Conservation (phyloP, 2,888 invertebrate genomes). For the Desoria tigrina region DNA sequence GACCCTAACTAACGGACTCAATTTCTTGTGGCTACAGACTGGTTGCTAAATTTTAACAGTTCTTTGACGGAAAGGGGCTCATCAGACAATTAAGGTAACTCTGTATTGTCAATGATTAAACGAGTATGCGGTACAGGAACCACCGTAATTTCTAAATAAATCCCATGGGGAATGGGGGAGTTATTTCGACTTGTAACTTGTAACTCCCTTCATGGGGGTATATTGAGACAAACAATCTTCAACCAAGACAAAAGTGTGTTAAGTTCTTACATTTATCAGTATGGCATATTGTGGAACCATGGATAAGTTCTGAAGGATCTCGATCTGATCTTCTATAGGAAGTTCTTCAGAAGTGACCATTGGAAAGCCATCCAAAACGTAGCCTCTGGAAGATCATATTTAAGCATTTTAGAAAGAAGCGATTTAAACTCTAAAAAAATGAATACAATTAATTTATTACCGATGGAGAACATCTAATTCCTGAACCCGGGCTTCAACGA, state of each 20-base stretch:
- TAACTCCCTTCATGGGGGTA: no score
- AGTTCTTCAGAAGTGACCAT: slow-evolving; percentile 60
- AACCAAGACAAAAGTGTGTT: no score
- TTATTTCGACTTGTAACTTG: not conserved
- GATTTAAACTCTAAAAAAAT: not conserved
- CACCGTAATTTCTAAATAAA: no score
- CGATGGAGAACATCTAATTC: slow-evolving; percentile 45
- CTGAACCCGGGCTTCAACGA: slow-evolving; percentile 34
- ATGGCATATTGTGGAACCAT: slow-evolving; percentile 38
- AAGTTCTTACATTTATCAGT: slow-evolving; percentile 15
- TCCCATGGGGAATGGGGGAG: not conserved
- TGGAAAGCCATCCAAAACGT: slow-evolving; percentile 68
- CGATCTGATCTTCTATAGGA: slow-evolving; percentile 36
- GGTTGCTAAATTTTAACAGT: no score
- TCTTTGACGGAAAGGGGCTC: no score
- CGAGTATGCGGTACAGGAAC: no score
- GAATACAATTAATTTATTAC: slow-evolving; percentile 17
- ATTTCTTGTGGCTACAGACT: no score
- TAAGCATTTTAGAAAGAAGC: not conserved
- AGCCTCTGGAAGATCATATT: slow-evolving; percentile 59
- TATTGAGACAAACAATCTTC: no score
- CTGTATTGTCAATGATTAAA: no score
- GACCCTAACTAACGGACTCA: no score
- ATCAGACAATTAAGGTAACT: no score
- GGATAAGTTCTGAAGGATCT: slow-evolving; percentile 25